Evolutionary conservation across 1,140 invertebrate genomes (phyloP), one percentile per base, ranked within the genome.

Genomic region (Tyrophagus putrescentiae): DNA sequence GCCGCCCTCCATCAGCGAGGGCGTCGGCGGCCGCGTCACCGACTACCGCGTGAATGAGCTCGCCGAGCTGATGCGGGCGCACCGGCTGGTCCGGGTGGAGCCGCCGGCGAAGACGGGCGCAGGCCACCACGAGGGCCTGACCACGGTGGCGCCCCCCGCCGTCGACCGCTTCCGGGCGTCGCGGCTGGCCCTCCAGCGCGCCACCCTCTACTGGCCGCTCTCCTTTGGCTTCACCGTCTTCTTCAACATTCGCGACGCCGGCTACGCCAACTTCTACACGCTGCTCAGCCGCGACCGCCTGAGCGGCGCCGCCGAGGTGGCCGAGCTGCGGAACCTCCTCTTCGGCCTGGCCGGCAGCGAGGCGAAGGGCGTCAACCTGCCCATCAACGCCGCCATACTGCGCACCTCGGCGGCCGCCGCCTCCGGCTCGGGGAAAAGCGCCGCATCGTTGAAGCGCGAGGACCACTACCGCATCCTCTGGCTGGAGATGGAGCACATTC

Each of bases 1-100:
- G 74, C 88, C 90, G 5, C 92, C 92, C 0, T 89, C 89, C 0
- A 91, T 97, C 29, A 89, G 83, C 60, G 91, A 96, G 73, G 91
- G 91, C 0, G 82, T 82, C 62, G 92, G 91, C 6, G 92, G 92
- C 0, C 76, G 90, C 56, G 85, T 97, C 2, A 89, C 89, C 0
- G 92, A 97, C 73, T 97, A 96, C 70, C 78, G 85, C 72, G 66
- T 68, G 11, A 69, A 68, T 62, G 68, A 79, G 80, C 67, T 77
- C 76, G 13, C 78, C 77, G 67, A 69, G 67, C 67, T 62, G 16
- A 64, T 66, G 64, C 63, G 61, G 54, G 41, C 41, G 28, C 39
- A 59, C 48, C n/a, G n/a, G n/a, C n/a, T n/a, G n/a, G n/a, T n/a
- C n/a, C n/a, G n/a, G n/a, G n/a, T n/a, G n/a, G n/a, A n/a, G n/a